These are phyloP conservation scores for Triplophysa siluroides DNA, from an alignment of 2,113 vertebrate species.

Conservation along the genomic window DNA sequence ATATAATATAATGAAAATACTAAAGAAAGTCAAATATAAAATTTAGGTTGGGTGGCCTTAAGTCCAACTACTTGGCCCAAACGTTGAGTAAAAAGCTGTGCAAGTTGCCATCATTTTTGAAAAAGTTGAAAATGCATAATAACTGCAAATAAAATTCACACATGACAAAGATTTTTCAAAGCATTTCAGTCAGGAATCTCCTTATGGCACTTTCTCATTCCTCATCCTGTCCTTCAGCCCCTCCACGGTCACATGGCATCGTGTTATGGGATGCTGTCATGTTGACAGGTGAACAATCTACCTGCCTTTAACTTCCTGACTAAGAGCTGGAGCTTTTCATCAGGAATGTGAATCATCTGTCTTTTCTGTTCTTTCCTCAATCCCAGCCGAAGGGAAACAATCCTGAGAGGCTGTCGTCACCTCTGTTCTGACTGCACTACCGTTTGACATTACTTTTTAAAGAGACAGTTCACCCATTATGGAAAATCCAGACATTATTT, in stretches of 20 bases:
- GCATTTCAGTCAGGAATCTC: neutral
- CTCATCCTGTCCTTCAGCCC: neutral
- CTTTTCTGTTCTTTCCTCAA: constrained; percentile 21
- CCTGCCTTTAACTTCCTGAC: neutral
- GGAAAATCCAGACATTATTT: too few relatives aligned
- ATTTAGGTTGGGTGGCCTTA: too few relatives aligned
- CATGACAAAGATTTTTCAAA: neutral
- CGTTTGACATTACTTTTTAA: neutral
- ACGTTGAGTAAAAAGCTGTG: too few relatives aligned
- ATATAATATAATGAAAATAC: too few relatives aligned
- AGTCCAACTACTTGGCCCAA: too few relatives aligned
- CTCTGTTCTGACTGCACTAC: neutral
- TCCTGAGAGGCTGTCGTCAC: neutral
- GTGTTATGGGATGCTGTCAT: neutral
- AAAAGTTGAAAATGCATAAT: neutral
- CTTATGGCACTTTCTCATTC: neutral
- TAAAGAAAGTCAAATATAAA: too few relatives aligned
- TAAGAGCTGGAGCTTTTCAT: neutral
- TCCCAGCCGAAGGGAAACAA: neutral
- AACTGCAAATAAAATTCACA: neutral
- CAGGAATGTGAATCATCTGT: constrained; percentile 11
- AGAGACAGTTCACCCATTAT: too few relatives aligned
- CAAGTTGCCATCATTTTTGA: too few relatives aligned
- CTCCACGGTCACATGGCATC: neutral
- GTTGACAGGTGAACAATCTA: neutral